Base-by-base conservation (phyloP, 1,140 invertebrate species). In the Cydia pomonella region DNA sequence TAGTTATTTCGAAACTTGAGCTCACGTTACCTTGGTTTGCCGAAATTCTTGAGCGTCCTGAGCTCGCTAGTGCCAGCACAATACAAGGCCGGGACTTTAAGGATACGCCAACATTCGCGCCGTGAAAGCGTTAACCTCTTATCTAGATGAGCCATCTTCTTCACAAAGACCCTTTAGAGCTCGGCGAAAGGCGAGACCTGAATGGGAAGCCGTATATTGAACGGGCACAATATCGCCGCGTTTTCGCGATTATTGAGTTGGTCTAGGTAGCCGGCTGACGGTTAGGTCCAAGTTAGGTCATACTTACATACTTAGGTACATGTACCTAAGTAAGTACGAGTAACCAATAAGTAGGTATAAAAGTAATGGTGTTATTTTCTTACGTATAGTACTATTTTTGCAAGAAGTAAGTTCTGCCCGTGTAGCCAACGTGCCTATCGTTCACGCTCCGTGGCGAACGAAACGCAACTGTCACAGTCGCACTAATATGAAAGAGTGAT, bases 141-240 rank as follows among this genome's bases (percentile, higher is more conserved):
- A 92, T 89, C 88, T 90, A 88, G 87, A 90, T 89, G 89, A 90
- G 81, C 85, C 81, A 89, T 91, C 89, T 88, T 73, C 64, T 80
- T 76, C 77, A 75, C 76, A 76, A 78, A 83, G 78, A 76, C 72
- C 74, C 62, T 41, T 69, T 38, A 41, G 16, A 38, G 64, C 72
- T 73, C 47, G 18, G 25, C 41, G 72, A 41, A 50, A 33, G 23
- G 63, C 62, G 62, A 66, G 27, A 18, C 64, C 33, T 69, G 64
- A 69, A 69, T 69, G 29, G 64, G 6, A 69, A 38, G 63, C 27
- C 64, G 12, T 69, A 69, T 38, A 69, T 69, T 69, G 64, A 69
- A 69, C 64, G 64, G 64, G 64, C 64, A 69, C 64, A 69, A 69
- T 69, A 69, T 69, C 64, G 64, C 41, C 25, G 64, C 33, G 27